Base-by-base conservation (phyloP, 1,140 invertebrate species). In the Ceratosolen solmsi region DNA sequence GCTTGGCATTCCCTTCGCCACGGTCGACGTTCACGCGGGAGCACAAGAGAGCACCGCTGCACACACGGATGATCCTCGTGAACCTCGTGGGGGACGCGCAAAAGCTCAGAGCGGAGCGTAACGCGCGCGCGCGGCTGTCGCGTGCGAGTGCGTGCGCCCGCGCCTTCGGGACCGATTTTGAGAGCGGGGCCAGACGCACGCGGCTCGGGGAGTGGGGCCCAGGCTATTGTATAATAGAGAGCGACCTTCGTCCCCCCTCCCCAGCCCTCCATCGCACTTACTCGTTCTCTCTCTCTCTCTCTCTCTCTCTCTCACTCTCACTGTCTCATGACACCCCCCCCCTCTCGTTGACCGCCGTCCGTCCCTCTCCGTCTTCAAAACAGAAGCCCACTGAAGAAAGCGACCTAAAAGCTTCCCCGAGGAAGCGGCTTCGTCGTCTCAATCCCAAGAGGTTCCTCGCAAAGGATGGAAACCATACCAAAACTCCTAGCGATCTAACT, bases 141-240 rank as follows among this genome's bases (percentile, higher is more conserved):
- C n/a, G 58, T 49, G 58, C 22, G 36, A 79, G 38, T 72, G 78
- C 38, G 33, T 51, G 65, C 68, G 54, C 27, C 54, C 65, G 54
- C 38, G 27, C 22, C 54, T 80, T 51, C 25, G 68, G 56, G 38
- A 73, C 68, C 36, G 70, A 80, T 72, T 80, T 80, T 80, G 54
- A 73, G 70, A 80, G 78, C 8, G 30, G 9, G n/a, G n/a, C n/a
- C n/a, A n/a, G n/a, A n/a, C n/a, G 13, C 65, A 33, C 30, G 77
- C 30, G 33, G 54, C 22, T 15, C 11, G 56, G 1, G 68, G 36
- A 80, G 78, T 73, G 78, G 78, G 78, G 78, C 70, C 54, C 25
- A 7, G 41, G 9, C 51, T 71, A 80, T 80, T 72, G 68, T 73
- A 73, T 80, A 80, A 80, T 80, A 60, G 30, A 27, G n/a, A 60